Evolutionary conservation across 2,888 invertebrate genomes (phyloP).

Genomic region (Sturmia bella): DNA sequence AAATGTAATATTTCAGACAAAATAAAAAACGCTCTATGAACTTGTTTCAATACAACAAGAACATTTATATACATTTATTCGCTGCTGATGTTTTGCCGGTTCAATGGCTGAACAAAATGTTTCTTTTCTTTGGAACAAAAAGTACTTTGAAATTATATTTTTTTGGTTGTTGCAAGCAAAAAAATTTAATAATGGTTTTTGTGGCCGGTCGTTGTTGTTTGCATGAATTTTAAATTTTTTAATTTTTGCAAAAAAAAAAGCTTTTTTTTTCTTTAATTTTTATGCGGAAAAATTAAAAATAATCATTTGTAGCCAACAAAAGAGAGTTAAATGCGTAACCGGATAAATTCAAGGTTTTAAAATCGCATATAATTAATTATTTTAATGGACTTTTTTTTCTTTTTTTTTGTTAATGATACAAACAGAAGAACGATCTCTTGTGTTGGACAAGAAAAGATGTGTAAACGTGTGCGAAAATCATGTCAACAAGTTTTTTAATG

Average conservation of each 20-base stretch:
- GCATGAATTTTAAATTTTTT: slow-evolving; percentile 1
- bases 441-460: slow-evolving; percentile 6
- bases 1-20: slow-evolving; percentile 22
- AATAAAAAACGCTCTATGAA: slow-evolving; percentile 49
- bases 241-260: slow-evolving; percentile 6
- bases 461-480: slow-evolving; percentile 7
- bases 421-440: neutral
- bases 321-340: slow-evolving; percentile 41
- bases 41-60: slow-evolving; percentile 50
- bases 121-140: slow-evolving; percentile 4
- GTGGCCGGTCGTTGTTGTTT: neutral
- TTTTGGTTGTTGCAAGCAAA: neutral
- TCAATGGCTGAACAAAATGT: slow-evolving; percentile 47
- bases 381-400: slow-evolving; percentile 28
- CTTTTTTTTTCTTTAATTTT: slow-evolving; percentile 14
- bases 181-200: neutral
- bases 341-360: slow-evolving; percentile 54
- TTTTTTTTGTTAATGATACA: slow-evolving; percentile 16
- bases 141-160: too few species aligned
- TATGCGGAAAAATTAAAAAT: slow-evolving; percentile 6
- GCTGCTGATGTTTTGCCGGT: slow-evolving; percentile 25
- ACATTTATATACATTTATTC: neutral
- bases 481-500: slow-evolving; percentile 31
- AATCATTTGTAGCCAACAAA: slow-evolving; percentile 33
- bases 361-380: slow-evolving; percentile 51